Evolutionary conservation across 2,113 vertebrate genomes (phyloP).

Genomic region (Pelodiscus sinensis): DNA sequence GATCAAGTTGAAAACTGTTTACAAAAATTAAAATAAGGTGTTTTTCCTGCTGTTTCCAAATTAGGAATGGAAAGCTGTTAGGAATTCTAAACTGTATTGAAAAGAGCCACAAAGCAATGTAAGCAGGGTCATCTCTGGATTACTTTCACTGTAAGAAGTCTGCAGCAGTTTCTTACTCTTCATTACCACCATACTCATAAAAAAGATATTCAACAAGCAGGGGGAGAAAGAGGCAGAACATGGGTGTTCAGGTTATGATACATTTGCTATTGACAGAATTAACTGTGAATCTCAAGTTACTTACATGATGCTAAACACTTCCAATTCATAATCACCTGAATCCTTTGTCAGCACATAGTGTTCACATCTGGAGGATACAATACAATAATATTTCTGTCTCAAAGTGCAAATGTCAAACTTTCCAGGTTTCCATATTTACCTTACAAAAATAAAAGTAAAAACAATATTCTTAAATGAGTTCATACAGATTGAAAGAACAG

Average conservation of each 20-base stretch:
- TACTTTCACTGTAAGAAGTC: constrained; percentile 36
- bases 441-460: constrained; percentile 52
- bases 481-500: constrained; percentile 57
- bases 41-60: neutral
- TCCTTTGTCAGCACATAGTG: neutral
- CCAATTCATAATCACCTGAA: neutral
- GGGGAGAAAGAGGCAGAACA: neutral
- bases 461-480: constrained; percentile 54
- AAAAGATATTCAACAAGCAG: neutral
- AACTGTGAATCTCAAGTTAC: neutral
- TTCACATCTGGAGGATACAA: neutral
- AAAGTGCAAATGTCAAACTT: constrained; percentile 32
- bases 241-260: neutral
- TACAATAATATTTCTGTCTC: neutral
- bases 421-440: constrained; percentile 69
- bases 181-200: neutral
- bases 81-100: constrained; percentile 29
- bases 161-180: constrained; percentile 24
- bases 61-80: constrained; percentile 6
- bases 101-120: constrained; percentile 43
- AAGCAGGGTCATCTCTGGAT: constrained; percentile 63
- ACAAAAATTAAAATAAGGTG: constrained; percentile 23
- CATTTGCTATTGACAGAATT: neutral
- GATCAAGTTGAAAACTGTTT: constrained; percentile 28
- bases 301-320: neutral